Base-by-base conservation (phyloP, 2,888 invertebrate genomes). In the Platycnemis pennipes region DNA sequence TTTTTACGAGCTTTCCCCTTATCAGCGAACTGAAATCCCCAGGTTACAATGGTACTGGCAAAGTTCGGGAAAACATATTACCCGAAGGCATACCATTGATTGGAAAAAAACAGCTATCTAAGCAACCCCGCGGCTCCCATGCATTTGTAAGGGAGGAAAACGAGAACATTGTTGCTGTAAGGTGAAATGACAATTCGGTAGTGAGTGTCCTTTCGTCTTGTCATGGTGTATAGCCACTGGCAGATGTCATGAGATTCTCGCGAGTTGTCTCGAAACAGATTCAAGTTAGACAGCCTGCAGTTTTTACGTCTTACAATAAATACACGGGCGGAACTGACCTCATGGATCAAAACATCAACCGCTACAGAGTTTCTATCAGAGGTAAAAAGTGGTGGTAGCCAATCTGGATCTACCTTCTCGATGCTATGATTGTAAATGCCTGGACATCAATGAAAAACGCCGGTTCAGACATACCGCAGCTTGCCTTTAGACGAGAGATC, bases 301-400 rank as follows among this genome's bases (percentile, higher is more conserved):
- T 31, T 7, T 85, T 85, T 31, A 19, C 85, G 2, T 8, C 3
- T 13, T 85, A 85, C 31, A 56, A 56, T 56, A 85, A 31, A 85
- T 85, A n/a, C n/a, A n/a, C n/a, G 85, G 85, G 85, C 11, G 85
- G 85, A 85, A 85, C 31, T 37, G 85, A 85, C 31, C 85, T 85
- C 31, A 85, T 37, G 31, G 31, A 85, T 42, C 85, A 85, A 85
- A 85, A 85, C 31, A 85, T 85, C 31, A 85, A 85, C 85, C 8
- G 42, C 13, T 85, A 85, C 42, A 85, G 85, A 22, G 19, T 31
- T 85, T 5, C 13, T 31, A 85, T 85, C 31, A 31, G 42, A 19
- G 85, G n/a, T n/a, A n/a, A n/a, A n/a, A n/a, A n/a, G n/a, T n/a
- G n/a, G n/a, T n/a, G n/a, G n/a, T n/a, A n/a, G 56, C 56, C 56